Evolutionary conservation across 2,113 vertebrate species (phyloP), one percentile per base, ranked within the genome.

Genomic region (Pleuronectes platessa): DNA sequence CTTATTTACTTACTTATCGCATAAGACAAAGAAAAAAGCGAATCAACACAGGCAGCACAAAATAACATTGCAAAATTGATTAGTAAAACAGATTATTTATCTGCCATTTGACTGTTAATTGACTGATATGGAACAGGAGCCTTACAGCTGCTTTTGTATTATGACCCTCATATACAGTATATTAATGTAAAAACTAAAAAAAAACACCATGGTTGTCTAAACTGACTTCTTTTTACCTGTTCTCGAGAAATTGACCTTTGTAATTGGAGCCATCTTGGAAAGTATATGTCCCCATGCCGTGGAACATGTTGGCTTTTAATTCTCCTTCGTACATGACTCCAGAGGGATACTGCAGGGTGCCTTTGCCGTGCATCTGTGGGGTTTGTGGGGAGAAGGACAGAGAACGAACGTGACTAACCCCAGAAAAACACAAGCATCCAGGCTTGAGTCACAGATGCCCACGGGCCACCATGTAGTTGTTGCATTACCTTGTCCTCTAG

Each of bases 271-370:
- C 94, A 60, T 91, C 94, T 9, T 94, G 92, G 87, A 97, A 96
- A 45, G 79, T 92, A 45, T 96, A 96, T 14, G 86, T 95, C 59
- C 96, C 96, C 20, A 35, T 63, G 71, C 96, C 94, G 6, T 96
- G 94, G 87, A 95, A 96, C 94, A 91, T 94, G 83, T 95, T 96
- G 85, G 96, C 92, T 84, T 93, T 94, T 86, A 97, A 96, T 49
- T 96, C 84, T 40, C 96, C 96, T 94, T 96, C 92, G 84, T 96
- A 97, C 27, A 88, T 69, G 2, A 94, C 94, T 69, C 96, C 95
- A 26, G 96, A 97, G 55, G 94, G 94, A 90, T 95, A 90, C 20
- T 93, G 90, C 35, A 97, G 84, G 76, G 81, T 95, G 74, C 96
- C 96, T 64, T 62, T 88, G 56, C 96, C 96, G 60, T 95, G 93